A percentile compares a stretch with the other conserved stretches of the same genome.
phyloP scores from a whole-genome alignment of 2,113 vertebrate genomes.

The Mohoua ochrocephala region DNA sequence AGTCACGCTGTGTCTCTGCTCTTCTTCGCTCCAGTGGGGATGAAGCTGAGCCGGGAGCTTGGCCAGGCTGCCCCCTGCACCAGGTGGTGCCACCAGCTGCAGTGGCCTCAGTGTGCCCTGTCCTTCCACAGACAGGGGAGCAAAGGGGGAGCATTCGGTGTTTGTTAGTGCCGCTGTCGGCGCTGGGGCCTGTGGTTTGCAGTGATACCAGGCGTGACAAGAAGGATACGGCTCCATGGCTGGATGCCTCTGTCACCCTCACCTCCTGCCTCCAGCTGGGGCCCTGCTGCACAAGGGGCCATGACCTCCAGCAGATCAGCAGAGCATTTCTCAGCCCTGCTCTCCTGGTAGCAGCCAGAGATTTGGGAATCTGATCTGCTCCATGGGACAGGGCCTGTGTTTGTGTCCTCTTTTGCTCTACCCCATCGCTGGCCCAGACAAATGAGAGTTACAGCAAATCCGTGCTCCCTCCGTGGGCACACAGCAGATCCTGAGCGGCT shows the following conservation, averaged over 20 bases:
- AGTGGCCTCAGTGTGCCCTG: background rate
- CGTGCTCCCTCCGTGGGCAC: fast-evolving
- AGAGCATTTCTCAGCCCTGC: background rate
- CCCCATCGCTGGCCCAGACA: background rate
- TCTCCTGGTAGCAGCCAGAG: background rate
- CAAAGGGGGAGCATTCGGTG: fast-evolving
- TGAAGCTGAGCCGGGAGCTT: background rate
- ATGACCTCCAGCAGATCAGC: fast-evolving
- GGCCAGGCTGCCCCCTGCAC: background rate
- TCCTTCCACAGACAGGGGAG: background rate
- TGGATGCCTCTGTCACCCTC: background rate
- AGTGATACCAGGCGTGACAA: background rate
- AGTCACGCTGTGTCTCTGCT: fast-evolving
- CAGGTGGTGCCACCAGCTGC: background rate
- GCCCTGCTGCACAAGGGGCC: background rate
- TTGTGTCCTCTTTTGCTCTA: background rate
- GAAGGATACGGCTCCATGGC: fast-evolving
- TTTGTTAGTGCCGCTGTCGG: fast-evolving
- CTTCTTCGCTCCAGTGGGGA: background rate
- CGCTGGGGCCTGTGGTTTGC: fast-evolving
- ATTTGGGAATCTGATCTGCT: background rate
- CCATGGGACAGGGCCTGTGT: background rate
- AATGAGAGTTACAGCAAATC: background rate
- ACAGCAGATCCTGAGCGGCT: background rate
- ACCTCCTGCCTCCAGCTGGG: background rate